Evolutionary conservation across 1,140 invertebrate species (phyloP).

Genomic region (Sesamia nonagrioides): DNA sequence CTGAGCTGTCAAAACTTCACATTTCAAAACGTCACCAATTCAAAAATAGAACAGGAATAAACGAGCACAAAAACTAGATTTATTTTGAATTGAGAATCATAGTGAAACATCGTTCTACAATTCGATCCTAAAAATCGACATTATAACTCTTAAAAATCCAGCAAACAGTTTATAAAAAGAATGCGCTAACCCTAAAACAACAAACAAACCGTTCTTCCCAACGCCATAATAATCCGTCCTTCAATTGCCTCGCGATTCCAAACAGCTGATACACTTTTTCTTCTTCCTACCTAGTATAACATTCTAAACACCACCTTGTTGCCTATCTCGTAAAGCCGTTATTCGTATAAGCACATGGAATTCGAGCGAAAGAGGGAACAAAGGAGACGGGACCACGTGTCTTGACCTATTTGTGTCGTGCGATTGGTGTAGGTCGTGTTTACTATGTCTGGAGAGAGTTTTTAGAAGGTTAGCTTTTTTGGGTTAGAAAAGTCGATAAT

Average conservation of each 20-base stretch:
- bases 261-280: constrained; percentile 48
- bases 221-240: constrained; percentile 41
- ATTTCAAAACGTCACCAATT: neutral
- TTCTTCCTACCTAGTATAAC: neutral
- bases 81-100: neutral
- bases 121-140: neutral
- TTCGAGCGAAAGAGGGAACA: constrained; percentile 60
- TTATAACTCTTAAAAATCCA: neutral
- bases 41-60: neutral
- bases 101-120: neutral
- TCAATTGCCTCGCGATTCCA: constrained; percentile 44
- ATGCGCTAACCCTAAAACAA: constrained; percentile 24
- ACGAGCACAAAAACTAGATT: neutral
- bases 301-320: neutral
- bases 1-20: no score
- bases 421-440: constrained; percentile 75
- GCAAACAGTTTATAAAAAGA: constrained; percentile 6
- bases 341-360: constrained; percentile 13
- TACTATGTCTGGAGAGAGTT: constrained; percentile 41
- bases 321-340: neutral
- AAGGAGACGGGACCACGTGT: constrained; percentile 63
- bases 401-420: constrained; percentile 77
- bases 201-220: constrained; percentile 24
- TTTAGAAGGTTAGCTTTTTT: constrained; percentile 34
- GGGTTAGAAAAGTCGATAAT: neutral